Evolutionary conservation across 2,888 invertebrate genomes (phyloP).

Genomic region (Platynereis dumerilii): DNA sequence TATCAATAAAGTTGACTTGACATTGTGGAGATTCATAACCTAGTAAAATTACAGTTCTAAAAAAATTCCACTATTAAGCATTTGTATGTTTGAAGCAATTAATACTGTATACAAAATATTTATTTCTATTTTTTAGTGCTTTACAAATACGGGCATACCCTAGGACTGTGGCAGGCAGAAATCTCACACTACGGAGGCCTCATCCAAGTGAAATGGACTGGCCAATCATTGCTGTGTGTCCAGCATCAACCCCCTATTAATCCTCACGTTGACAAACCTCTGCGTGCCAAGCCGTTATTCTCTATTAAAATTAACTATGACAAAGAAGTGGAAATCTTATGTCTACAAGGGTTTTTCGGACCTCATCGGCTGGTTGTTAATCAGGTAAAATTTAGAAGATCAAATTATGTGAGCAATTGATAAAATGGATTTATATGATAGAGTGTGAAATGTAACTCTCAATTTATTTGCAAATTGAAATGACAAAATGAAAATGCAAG

Average conservation of each 20-base stretch:
- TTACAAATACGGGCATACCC: slow-evolving; percentile 37
- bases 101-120: no score
- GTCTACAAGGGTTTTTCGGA: slow-evolving; percentile 29
- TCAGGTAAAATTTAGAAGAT: slow-evolving; percentile 14
- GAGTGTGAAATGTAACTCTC: no score
- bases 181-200: slow-evolving; percentile 43
- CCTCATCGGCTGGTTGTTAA: slow-evolving; percentile 15
- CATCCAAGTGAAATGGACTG: slow-evolving; percentile 36
- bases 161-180: slow-evolving; percentile 43
- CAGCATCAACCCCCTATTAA: slow-evolving; percentile 40
- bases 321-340: slow-evolving; percentile 25
- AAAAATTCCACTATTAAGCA: no score
- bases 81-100: no score
- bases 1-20: no score
- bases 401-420: no score
- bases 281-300: slow-evolving; percentile 39
- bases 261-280: slow-evolving; percentile 36
- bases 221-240: slow-evolving; percentile 31
- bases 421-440: no score
- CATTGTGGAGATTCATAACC: no score
- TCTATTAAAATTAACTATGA: slow-evolving; percentile 30
- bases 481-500: no score
- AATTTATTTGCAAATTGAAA: no score
- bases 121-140: slow-evolving; percentile 35
- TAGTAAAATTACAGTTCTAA: no score